A percentile compares a stretch with the other conserved stretches of the same genome.
Conservation (phyloP, 1,140 invertebrate genomes). For the Heliconius nattereri region DNA sequence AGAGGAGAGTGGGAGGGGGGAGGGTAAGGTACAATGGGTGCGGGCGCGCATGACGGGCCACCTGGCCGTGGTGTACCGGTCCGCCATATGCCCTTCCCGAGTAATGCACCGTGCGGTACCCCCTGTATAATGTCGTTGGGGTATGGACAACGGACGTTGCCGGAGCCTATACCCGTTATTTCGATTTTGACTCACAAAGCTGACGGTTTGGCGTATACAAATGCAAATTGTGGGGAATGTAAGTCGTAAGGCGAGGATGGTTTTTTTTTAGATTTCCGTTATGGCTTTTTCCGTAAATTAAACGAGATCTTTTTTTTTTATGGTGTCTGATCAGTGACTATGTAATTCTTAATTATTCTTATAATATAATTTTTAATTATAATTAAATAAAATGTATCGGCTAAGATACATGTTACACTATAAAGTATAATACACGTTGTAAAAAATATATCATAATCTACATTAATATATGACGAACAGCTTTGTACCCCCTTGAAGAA, state of each 20-base stretch:
- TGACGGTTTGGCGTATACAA: slow-evolving; percentile 30
- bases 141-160: slow-evolving; percentile 32
- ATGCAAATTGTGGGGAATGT: slow-evolving; percentile 27
- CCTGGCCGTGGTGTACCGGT: slow-evolving; percentile 75
- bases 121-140: slow-evolving; percentile 27
- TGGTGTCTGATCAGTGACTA: background rate
- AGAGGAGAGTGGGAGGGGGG: slow-evolving; percentile 42
- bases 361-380: background rate
- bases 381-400: background rate
- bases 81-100: slow-evolving; percentile 70
- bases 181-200: slow-evolving; percentile 18
- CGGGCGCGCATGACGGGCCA: slow-evolving; percentile 76
- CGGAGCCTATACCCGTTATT: slow-evolving; percentile 24
- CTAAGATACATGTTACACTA: background rate
- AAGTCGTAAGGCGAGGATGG: slow-evolving; percentile 2
- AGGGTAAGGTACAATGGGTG: slow-evolving; percentile 62
- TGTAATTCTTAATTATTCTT: no score
- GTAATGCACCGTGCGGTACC: slow-evolving; percentile 47
- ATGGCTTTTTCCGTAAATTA: no score
- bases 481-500: no score
- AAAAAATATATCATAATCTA: background rate
- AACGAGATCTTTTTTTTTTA: no score
- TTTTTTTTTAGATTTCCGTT: background rate
- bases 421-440: background rate
- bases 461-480: no score